A percentile compares a stretch with the other conserved stretches of the same genome.
Evolutionary conservation across 2,797 vertebrate genomes (phyloP).

Genomic region (Aeoliscus strigatus): DNA sequence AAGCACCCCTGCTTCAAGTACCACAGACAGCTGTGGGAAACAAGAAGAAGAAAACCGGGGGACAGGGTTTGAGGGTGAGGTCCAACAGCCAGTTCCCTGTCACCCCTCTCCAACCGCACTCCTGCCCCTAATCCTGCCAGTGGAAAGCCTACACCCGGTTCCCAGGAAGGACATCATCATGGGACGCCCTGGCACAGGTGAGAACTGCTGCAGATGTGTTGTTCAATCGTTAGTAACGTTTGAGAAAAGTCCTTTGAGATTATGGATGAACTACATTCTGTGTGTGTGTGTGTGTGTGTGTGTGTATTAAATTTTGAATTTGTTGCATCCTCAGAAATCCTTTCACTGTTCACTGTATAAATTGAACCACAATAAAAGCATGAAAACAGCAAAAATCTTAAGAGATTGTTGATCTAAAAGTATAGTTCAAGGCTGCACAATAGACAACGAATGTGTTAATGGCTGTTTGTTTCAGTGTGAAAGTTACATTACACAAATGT

Average conservation of each 20-base stretch:
- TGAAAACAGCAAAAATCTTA: neutral
- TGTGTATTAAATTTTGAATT: neutral
- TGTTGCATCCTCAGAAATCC: neutral
- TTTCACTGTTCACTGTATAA: neutral
- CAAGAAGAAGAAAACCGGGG: conserved; percentile 54
- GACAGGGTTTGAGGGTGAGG: conserved; percentile 67
- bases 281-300: neutral
- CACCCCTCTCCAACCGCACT: conserved; percentile 90
- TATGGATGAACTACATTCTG: neutral
- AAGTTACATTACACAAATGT: conserved; percentile 4
- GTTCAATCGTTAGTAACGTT: conserved; percentile 8
- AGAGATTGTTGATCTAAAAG: neutral
- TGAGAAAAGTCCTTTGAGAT: neutral
- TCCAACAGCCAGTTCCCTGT: conserved; percentile 89
- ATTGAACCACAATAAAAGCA: neutral
- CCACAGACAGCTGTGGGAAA: conserved; percentile 48
- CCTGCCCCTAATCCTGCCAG: conserved; percentile 86
- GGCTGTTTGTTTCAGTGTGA: conserved; percentile 6
- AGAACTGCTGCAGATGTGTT: conserved; percentile 37
- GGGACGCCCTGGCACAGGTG: conserved; percentile 92
- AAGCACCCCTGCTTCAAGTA: conserved; percentile 49
- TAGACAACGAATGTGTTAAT: conserved; percentile 1
- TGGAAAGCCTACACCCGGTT: conserved; percentile 83
- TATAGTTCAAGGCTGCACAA: conserved; percentile 2
- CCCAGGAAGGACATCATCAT: conserved; percentile 93